These are phyloP conservation scores for Cheilosia impressa DNA, from an alignment of 2,888 invertebrate species.

Conservation along the genomic window DNA sequence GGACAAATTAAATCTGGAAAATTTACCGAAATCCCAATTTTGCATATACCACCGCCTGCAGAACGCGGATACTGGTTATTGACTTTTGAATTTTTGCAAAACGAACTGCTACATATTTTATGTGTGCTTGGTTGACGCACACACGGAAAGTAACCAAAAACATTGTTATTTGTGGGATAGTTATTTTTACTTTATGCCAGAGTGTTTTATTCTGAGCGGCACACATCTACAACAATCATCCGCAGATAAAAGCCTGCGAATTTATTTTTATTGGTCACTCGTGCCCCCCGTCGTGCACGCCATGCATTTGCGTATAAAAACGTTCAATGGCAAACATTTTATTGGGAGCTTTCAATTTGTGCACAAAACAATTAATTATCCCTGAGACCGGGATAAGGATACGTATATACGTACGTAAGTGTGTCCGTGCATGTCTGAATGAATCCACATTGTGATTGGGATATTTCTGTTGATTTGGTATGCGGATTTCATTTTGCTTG, in stretches of 20 bases:
- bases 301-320: slow-evolving; percentile 54
- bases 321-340: slow-evolving; percentile 67
- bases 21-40: background rate
- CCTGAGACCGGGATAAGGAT: slow-evolving; percentile 71
- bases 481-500: slow-evolving; percentile 69
- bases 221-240: slow-evolving; percentile 26
- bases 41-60: background rate
- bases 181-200: slow-evolving; percentile 21
- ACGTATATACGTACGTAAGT: slow-evolving; percentile 47
- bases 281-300: background rate
- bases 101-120: background rate
- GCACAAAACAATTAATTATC: slow-evolving; percentile 75
- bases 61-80: background rate
- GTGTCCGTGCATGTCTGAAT: slow-evolving; percentile 63
- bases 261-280: slow-evolving; percentile 67
- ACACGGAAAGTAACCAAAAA: background rate
- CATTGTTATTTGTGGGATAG: background rate
- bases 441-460: slow-evolving; percentile 69
- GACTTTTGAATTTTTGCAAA: background rate
- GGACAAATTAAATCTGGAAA: background rate
- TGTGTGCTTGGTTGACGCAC: background rate
- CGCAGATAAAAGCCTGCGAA: slow-evolving; percentile 52
- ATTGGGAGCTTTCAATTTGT: slow-evolving; percentile 73
- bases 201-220: slow-evolving; percentile 1
- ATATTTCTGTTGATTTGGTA: slow-evolving; percentile 75